Base-by-base conservation (phyloP, 2,888 invertebrate genomes). In the Aromia moschata region DNA sequence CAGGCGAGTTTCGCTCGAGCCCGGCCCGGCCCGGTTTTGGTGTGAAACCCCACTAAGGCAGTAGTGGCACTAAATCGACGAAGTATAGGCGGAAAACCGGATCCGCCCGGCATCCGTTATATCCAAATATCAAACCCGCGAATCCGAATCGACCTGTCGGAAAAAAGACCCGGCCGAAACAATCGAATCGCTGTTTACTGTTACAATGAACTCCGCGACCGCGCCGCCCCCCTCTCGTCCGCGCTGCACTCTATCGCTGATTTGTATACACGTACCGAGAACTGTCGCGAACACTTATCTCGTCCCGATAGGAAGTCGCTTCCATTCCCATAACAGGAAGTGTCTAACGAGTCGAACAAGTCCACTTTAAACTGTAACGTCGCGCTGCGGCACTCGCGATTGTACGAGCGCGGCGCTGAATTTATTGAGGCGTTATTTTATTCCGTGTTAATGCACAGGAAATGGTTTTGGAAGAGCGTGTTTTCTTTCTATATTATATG, bases 251-350 rank as follows among this genome's bases (percentile, higher is more conserved):
- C 15, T 20, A 14, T 25, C 38, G 38, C 25, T 5, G 49, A 49
- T 49, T 25, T 38, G 38, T 15, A 38, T 49, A n/a, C 20, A 7
- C 7, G 25, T 49, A 36, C 49, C 25, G 38, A 38, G 33, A 38
- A 37, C 49, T 49, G 49, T 49, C 49, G 37, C 49, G 20, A 49
- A 38, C 38, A 49, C 49, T 49, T 49, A 49, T 49, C n/a, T n/a
- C 49, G 16, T 16, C 37, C 51, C 18, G 37, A 38, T 54, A 54
- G 54, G 54, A 54, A 54, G 54, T 54, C 11, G 45, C 38, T 45
- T 37, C 45, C 37, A 45, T 54, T 54, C 54, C 54, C 54, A 54
- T 54, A 54, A 54, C 54, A 54, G 54, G 54, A 54, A 54, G 45
- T 38, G 45, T 45, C 45, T 54, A 54, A 54, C 54, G 45, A 54